Evolutionary conservation across 2,888 invertebrate species (phyloP).

Genomic region (Lasioglossum leucozonium): DNA sequence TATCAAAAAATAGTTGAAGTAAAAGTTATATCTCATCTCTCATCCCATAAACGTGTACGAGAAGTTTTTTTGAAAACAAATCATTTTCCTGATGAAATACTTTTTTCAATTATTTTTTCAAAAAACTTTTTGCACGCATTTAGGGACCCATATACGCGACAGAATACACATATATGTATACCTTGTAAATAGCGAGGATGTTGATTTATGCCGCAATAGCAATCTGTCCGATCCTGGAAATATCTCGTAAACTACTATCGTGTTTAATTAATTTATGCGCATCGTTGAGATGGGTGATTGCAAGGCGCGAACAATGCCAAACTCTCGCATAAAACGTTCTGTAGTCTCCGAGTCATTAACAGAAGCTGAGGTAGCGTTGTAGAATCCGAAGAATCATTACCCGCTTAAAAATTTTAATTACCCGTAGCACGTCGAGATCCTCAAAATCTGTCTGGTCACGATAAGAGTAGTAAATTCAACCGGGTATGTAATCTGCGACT

Average conservation of each 20-base stretch:
- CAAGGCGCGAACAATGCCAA: not conserved
- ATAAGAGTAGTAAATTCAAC: conserved; percentile 45
- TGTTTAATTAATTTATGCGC: conserved; percentile 52
- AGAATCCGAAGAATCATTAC: conserved; percentile 43
- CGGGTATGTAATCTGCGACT: not conserved
- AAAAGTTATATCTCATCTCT: too few relatives aligned
- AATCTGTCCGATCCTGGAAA: not conserved
- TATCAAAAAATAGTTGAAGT: too few relatives aligned
- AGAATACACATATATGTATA: too few relatives aligned
- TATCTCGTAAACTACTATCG: conserved; percentile 24
- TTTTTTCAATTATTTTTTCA: too few relatives aligned
- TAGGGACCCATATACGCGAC: not conserved
- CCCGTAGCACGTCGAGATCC: conserved; percentile 6
- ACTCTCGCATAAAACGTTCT: conserved; percentile 21
- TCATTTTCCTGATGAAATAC: too few relatives aligned
- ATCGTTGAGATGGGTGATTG: not conserved
- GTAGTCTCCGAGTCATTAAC: conserved; percentile 32
- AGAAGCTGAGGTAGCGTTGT: not conserved
- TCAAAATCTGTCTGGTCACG: conserved; percentile 31
- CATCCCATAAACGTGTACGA: too few relatives aligned
- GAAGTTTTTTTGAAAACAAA: too few relatives aligned
- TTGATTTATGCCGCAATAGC: conserved; percentile 8
- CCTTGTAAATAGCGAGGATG: not conserved
- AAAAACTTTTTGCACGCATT: too few relatives aligned
- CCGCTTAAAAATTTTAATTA: conserved; percentile 61